Percentiles rank a stretch among this genome's conserved stretches.
Conservation (phyloP, 2,113 vertebrate genomes). For the Siniperca knerii region DNA sequence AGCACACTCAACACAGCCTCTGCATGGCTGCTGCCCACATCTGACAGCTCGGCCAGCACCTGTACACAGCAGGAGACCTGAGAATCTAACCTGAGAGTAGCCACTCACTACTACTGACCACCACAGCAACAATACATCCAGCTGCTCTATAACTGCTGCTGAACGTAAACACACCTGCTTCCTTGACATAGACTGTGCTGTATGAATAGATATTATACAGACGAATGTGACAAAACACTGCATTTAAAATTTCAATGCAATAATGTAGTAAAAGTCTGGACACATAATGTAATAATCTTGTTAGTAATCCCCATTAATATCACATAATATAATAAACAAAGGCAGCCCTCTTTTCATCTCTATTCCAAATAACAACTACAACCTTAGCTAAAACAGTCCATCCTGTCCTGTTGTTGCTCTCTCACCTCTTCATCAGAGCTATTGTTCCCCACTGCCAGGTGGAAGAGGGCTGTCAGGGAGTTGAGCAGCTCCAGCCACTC, state of each 20-base stretch:
- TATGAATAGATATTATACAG: neutral
- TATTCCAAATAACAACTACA: neutral
- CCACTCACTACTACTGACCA: neutral
- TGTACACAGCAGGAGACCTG: conserved; percentile 63
- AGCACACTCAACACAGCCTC: conserved; percentile 86
- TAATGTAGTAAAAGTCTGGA: neutral
- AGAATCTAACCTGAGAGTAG: neutral
- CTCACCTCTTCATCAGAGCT: conserved; percentile 88
- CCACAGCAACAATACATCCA: too few relatives aligned
- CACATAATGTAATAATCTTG: too few relatives aligned
- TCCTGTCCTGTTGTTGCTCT: neutral
- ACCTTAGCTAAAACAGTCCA: neutral
- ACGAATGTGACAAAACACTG: neutral
- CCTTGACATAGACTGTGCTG: neutral
- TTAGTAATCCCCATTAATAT: neutral
- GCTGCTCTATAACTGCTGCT: neutral
- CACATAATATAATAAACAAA: neutral
- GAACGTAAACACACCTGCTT: neutral
- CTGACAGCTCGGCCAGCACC: conserved; percentile 84
- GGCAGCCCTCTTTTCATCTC: neutral
- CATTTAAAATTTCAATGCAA: neutral
- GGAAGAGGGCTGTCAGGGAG: conserved; percentile 81
- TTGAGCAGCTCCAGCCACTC: conserved; percentile 89
- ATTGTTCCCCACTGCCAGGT: conserved; percentile 83
- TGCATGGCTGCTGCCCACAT: conserved; percentile 80